Evolutionary conservation across 30 jellyfish, hydroid and myxozoan genomes (phyloP), one percentile per base, ranked within the genome.

Genomic region (Aurelia coerulea): DNA sequence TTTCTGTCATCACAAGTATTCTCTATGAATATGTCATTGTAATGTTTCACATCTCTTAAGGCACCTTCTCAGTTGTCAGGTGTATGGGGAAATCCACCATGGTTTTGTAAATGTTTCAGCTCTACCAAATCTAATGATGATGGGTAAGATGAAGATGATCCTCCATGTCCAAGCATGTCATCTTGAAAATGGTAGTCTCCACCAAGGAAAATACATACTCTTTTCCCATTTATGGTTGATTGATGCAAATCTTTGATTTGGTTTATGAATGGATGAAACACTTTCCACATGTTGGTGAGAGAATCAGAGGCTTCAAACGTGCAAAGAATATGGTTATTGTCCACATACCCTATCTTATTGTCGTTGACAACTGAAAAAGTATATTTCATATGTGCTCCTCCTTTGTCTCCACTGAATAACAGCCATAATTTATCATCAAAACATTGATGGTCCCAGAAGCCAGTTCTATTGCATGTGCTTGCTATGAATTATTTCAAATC

Each of bases 101-200:
- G 78, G 51, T 67, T 67, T 32, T 67, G 78, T 15, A 32, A 10
- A 15, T 67, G 78, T 14, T 32, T 19, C 51, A 67, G 50, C 10
- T 67, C 78, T 15, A 67, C 78, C 39, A 67, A 17, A 67, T 67
- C 50, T 18, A 33, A 10, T 14, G 78, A 18, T 15, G 53, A 19
- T 67, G 78, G 78, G 51, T 67, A 67, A 1, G 78, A 67, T 67
- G 78, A 19, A n/a, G 78, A 67, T 67, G 78, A 67, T 17, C 78
- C 78, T 33, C 41, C 53, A 33, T 67, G 78, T 34, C 78, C 51
- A 18, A 67, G 39, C 23, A 37, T 19, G 51, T 67, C 78, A 67
- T 67, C 78, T 17, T 19, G n/a, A 33, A 67, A 67, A 67, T 67
- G 23, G 9, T n/a, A 67, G 1, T 67, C 78, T 5, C 78, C 59